Percentiles rank a stretch among this genome's conserved stretches.
These are phyloP conservation scores for Tolypeutes matacus DNA, from an alignment of 2,797 vertebrate species.

Conservation along the genomic window DNA sequence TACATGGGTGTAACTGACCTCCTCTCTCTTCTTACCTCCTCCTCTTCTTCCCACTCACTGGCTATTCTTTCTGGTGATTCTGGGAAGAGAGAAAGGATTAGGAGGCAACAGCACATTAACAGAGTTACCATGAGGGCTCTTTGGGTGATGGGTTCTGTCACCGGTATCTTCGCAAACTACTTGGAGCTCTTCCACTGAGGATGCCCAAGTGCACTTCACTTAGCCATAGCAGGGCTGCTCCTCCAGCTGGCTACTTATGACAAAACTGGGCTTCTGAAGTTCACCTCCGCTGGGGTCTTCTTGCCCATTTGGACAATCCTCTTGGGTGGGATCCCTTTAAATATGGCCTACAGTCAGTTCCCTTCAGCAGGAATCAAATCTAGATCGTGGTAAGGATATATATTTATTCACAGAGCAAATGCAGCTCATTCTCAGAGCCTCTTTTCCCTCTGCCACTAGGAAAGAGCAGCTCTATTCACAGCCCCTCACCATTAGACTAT, in stretches of 20 bases:
- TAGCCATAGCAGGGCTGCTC: background rate
- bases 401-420: background rate
- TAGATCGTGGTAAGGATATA: background rate
- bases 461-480: background rate
- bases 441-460: background rate
- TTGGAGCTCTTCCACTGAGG: background rate
- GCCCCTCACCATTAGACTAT: background rate
- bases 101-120: background rate
- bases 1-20: background rate
- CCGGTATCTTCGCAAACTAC: background rate
- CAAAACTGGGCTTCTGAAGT: background rate
- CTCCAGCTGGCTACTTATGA: background rate
- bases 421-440: background rate
- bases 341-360: background rate
- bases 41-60: background rate
- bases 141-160: background rate
- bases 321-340: background rate
- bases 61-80: background rate
- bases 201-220: no score
- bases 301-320: background rate
- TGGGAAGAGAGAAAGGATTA: background rate
- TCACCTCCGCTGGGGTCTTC: background rate
- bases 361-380: background rate
- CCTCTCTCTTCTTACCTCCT: background rate
- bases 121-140: background rate